Conservation (phyloP, 2,888 invertebrate genomes). For the Exocentrus adspersus region DNA sequence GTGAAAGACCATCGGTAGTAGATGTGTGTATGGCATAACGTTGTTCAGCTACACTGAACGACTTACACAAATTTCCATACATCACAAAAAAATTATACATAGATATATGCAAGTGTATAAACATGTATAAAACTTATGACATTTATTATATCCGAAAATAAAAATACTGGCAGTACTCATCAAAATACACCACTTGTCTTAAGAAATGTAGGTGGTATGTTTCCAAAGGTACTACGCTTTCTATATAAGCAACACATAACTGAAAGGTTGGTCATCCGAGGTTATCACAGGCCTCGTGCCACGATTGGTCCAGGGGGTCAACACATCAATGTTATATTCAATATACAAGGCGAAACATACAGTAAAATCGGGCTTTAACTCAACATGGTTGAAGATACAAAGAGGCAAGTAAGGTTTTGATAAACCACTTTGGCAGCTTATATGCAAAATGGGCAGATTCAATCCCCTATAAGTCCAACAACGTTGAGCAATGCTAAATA, state of each 20-base stretch:
- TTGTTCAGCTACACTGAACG: slow-evolving; percentile 34
- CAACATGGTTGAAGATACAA: slow-evolving; percentile 1
- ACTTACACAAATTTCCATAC: slow-evolving; percentile 56
- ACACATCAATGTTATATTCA: slow-evolving; percentile 35
- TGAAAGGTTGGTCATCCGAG: slow-evolving; percentile 60
- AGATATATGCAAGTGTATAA: slow-evolving; percentile 58
- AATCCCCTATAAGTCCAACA: neutral
- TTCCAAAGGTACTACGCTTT: slow-evolving; percentile 44
- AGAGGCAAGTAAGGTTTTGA: neutral
- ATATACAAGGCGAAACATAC: slow-evolving; percentile 33
- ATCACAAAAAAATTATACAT: slow-evolving; percentile 60
- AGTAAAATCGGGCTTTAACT: slow-evolving; percentile 7
- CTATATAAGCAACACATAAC: slow-evolving; percentile 59
- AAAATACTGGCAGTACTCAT: slow-evolving; percentile 43
- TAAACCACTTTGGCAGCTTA: neutral
- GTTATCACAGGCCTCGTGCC: slow-evolving; percentile 60
- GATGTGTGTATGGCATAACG: slow-evolving; percentile 59
- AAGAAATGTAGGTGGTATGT: slow-evolving; percentile 21
- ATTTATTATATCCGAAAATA: slow-evolving; percentile 59
- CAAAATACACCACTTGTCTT: slow-evolving; percentile 29
- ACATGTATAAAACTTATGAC: slow-evolving; percentile 63
- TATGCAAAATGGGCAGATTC: neutral
- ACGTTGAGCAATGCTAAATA: neutral
- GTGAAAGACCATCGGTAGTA: slow-evolving; percentile 63
- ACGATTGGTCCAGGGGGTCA: slow-evolving; percentile 57